Evolutionary conservation across 2,888 invertebrate species (phyloP), one percentile per base, ranked within the genome.

Genomic region (Crepidodera aurea): DNA sequence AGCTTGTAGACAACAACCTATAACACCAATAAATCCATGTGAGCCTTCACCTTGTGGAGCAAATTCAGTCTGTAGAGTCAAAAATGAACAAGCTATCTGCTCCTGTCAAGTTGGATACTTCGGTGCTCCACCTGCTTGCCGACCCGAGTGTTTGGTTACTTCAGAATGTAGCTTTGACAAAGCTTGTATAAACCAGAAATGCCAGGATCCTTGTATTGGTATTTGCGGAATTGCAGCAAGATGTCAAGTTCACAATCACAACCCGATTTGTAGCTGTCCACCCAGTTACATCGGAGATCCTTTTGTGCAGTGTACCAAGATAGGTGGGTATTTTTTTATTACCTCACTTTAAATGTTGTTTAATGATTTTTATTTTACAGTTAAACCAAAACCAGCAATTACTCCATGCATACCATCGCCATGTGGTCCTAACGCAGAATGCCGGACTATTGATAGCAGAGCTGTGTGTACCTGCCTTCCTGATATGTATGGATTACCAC

Each of bases 211-310:
- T 7, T 93, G 93, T 75, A 89, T 89, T 15, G 90, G 91, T 67
- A 89, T 90, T 10, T 94, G 93, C 75, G 93, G 93, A 39, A 80
- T 88, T 48, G 91, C 92, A 75, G 92, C 93, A 25, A 87, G 90
- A 66, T 94, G 94, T 75, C 89, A 90, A 81, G 91, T 92, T 50
- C 87, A 92, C 53, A 92, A 93, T 72, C 94, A 94, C 77, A 92
- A 92, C 78, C 93, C 94, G 29, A 90, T 93, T 72, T 94, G 94
- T 81, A 92, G 89, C 75, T 94, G 94, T 76, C 86, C 90, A 61
- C 83, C 86, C 68, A 90, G 90, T 68, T 91, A 86, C 77, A 89
- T 89, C 32, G 94, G 94, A 61, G 91, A 93, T 87, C 92, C 93
- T 42, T 91, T 92, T 76, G 84, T 86, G 0, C 80, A 83, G 66